Conservation (phyloP, 1,140 invertebrate species). For the Helicoverpa armigera region DNA sequence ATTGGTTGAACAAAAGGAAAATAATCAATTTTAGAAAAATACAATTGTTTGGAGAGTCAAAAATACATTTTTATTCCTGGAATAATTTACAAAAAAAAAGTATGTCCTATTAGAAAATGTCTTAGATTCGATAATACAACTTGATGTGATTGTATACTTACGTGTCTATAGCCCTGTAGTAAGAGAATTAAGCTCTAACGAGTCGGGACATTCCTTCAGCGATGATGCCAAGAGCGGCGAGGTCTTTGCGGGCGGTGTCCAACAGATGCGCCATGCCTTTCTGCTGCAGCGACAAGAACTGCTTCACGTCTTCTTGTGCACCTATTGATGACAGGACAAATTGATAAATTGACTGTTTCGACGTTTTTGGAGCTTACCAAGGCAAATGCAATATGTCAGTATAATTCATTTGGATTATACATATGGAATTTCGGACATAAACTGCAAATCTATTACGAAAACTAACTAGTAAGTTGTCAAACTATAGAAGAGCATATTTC, state of each 20-base stretch:
- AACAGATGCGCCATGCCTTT: slow-evolving; percentile 94
- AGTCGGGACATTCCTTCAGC: slow-evolving; percentile 89
- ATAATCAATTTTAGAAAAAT: slow-evolving; percentile 5
- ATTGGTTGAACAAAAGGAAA: neutral
- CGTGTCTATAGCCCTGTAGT: too few relatives aligned
- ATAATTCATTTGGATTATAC: too few relatives aligned
- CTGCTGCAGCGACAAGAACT: slow-evolving; percentile 94
- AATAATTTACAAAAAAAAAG: neutral
- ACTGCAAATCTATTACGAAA: too few relatives aligned
- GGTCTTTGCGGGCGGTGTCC: slow-evolving; percentile 92
- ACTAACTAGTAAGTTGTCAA: too few relatives aligned
- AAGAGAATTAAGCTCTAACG: slow-evolving; percentile 66
- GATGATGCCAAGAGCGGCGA: slow-evolving; percentile 93
- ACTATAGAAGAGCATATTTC: too few relatives aligned
- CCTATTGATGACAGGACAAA: slow-evolving; percentile 65
- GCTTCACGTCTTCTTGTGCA: slow-evolving; percentile 89
- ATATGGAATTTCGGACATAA: too few relatives aligned
- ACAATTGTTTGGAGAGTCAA: slow-evolving; percentile 8
- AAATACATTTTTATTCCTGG: neutral
- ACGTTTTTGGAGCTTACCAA: too few relatives aligned
- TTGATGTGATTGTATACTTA: too few relatives aligned
- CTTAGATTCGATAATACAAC: too few relatives aligned
- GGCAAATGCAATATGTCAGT: too few relatives aligned
- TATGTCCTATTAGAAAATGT: too few relatives aligned
- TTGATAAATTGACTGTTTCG: neutral